These are phyloP conservation scores for Carcinoscorpius rotundicauda DNA, from an alignment of 1,140 invertebrate species.

Conservation along the genomic window DNA sequence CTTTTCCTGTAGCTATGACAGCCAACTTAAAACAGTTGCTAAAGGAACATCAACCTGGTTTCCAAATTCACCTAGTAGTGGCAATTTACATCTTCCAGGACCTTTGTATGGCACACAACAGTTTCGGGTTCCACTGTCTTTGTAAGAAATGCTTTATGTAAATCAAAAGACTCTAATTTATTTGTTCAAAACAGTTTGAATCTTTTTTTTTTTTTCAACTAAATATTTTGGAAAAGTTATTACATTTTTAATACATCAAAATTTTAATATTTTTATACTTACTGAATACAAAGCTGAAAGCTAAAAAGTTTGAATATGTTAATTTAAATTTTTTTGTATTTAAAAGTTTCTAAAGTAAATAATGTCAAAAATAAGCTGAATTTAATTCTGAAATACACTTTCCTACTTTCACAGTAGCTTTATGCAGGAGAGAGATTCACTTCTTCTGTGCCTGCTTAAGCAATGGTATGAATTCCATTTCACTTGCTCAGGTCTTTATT, in stretches of 20 bases:
- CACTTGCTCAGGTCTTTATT: no score
- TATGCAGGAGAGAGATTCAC: no score
- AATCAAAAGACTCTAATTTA: slow-evolving; percentile 6
- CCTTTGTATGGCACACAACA: slow-evolving; percentile 59
- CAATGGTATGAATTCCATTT: no score
- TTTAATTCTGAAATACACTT: no score
- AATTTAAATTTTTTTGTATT: no score
- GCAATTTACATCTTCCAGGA: slow-evolving; percentile 14
- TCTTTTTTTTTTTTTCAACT: slow-evolving; percentile 7
- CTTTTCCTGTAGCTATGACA: slow-evolving; percentile 49
- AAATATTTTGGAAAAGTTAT: not conserved
- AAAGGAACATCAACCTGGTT: slow-evolving; percentile 16
- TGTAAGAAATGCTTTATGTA: slow-evolving; percentile 36
- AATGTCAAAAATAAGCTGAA: no score
- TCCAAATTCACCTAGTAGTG: slow-evolving; percentile 23
- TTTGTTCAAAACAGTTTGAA: not conserved
- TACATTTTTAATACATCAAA: slow-evolving; percentile 6
- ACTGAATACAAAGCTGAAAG: no score
- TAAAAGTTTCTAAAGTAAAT: no score
- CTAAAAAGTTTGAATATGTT: no score
- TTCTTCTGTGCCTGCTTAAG: no score
- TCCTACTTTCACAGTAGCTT: no score
- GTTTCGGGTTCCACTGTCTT: slow-evolving; percentile 83
- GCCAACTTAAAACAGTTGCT: slow-evolving; percentile 46
- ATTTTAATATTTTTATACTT: slow-evolving; percentile 9